phyloP scores from a whole-genome alignment of 2,113 vertebrate species.

The Gracilinanus agilis region DNA sequence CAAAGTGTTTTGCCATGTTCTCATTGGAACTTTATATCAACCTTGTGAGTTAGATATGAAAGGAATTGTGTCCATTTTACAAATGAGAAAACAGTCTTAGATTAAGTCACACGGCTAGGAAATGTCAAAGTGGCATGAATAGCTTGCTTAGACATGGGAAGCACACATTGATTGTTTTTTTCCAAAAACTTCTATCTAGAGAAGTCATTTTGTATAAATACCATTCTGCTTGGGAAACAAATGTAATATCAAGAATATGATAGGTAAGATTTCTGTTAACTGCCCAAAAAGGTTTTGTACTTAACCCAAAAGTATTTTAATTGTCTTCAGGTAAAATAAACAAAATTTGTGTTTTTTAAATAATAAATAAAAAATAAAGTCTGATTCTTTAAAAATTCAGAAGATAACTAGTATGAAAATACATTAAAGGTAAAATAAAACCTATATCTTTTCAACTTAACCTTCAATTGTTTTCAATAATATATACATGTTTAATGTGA shows the following conservation, averaged over 20 bases:
- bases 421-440: not conserved
- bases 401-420: not conserved
- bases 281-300: not conserved
- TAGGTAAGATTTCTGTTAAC: not conserved
- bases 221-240: not conserved
- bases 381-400: not conserved
- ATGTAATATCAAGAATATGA: not conserved
- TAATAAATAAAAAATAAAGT: not conserved
- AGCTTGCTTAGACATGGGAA: not conserved
- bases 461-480: not conserved
- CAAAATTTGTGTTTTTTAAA: not conserved
- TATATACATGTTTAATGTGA: not conserved
- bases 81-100: not conserved
- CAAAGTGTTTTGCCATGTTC: not conserved
- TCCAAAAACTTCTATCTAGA: not conserved
- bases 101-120: not conserved
- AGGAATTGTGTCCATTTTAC: not conserved
- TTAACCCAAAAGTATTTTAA: not conserved
- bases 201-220: not conserved
- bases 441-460: not conserved
- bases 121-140: not conserved
- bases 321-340: not conserved
- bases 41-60: not conserved
- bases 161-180: not conserved
- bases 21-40: not conserved